phyloP scores from a whole-genome alignment of 1,140 invertebrate genomes.

The Drosophila littoralis region DNA sequence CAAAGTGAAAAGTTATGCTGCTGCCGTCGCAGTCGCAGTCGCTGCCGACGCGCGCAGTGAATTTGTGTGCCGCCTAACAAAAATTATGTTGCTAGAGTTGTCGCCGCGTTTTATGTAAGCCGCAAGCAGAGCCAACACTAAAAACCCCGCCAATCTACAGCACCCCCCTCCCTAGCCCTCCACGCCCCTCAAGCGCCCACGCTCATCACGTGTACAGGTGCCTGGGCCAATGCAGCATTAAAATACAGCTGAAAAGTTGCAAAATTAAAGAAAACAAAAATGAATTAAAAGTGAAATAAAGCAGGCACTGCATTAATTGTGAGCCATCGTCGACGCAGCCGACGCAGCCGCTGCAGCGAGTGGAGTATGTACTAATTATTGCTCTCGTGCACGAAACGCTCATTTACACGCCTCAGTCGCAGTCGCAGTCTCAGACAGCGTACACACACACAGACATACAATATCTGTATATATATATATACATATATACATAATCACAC shows the following conservation, averaged over 20 bases:
- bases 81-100: slow-evolving; percentile 55
- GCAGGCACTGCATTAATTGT: slow-evolving; percentile 40
- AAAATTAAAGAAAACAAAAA: slow-evolving; percentile 30
- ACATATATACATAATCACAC: neutral
- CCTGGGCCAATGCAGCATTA: slow-evolving; percentile 37
- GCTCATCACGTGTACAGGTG: slow-evolving; percentile 63
- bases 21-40: slow-evolving; percentile 50
- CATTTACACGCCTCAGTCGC: slow-evolving; percentile 64
- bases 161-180: neutral
- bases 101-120: slow-evolving; percentile 45
- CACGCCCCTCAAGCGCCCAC: slow-evolving; percentile 1
- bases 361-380: slow-evolving; percentile 71
- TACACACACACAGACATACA: slow-evolving; percentile 12
- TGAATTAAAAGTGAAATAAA: slow-evolving; percentile 9
- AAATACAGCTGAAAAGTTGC: slow-evolving; percentile 27
- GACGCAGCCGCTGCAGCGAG: slow-evolving; percentile 53
- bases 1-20: slow-evolving; percentile 54
- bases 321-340: slow-evolving; percentile 31
- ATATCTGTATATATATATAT: slow-evolving; percentile 8
- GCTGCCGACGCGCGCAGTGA: slow-evolving; percentile 46
- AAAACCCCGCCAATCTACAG: neutral
- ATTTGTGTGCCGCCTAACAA: slow-evolving; percentile 54
- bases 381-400: slow-evolving; percentile 64
- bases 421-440: slow-evolving; percentile 24
- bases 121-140: slow-evolving; percentile 16